Evolutionary conservation across 2,113 vertebrate genomes (phyloP).

Genomic region (human (Homo sapiens)): GRCh38 chr4:75989001-75989500

Average conservation of each 20-base stretch:
- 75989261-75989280: background rate
- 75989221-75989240: background rate
- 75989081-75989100: background rate
- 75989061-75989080: background rate
- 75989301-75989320: background rate
- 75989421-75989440: background rate
- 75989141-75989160: background rate
- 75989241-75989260: background rate
- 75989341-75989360: background rate
- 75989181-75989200: background rate
- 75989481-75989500: background rate
- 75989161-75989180: background rate
- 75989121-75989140: background rate
- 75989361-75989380: background rate
- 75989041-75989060: background rate
- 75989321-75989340: background rate
- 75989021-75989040: background rate
- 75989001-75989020: background rate
- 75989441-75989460: background rate
- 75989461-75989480: background rate
- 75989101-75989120: background rate
- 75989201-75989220: background rate
- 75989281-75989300: background rate
- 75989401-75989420: background rate
- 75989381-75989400: background rate